Conservation (phyloP, 2,113 vertebrate genomes). For the Leiothrix lutea region DNA sequence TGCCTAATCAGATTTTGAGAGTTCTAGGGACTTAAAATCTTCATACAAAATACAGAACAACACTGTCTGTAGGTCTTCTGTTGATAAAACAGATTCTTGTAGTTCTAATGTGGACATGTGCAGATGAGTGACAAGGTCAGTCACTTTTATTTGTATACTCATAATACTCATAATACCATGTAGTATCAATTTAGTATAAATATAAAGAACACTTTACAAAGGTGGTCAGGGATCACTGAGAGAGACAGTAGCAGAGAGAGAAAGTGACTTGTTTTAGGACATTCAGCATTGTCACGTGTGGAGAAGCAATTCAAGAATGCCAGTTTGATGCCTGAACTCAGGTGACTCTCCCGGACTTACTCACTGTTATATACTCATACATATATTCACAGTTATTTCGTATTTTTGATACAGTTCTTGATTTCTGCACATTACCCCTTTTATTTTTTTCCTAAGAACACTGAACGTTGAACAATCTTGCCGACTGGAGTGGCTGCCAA, state of each 20-base stretch:
- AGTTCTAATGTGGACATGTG: not conserved
- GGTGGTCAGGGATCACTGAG: not conserved
- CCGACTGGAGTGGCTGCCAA: not conserved
- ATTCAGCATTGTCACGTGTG: fast-evolving
- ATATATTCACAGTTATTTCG: not conserved
- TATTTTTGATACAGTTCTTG: not conserved
- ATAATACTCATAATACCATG: not conserved
- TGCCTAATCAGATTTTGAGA: not conserved
- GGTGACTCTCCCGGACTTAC: not conserved
- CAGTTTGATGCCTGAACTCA: not conserved
- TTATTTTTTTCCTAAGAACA: not conserved
- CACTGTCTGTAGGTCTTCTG: fast-evolving
- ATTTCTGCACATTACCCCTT: not conserved
- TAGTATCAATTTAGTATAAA: not conserved
- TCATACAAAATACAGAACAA: not conserved
- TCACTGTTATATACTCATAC: not conserved
- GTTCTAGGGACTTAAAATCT: not conserved
- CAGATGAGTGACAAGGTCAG: not conserved
- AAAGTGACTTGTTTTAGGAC: not conserved
- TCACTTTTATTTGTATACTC: not conserved
- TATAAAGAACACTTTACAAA: not conserved
- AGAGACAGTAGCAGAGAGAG: not conserved
- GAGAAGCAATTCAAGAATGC: not conserved
- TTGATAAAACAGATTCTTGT: not conserved
- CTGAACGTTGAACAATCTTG: not conserved